Percentiles rank a stretch among this genome's conserved stretches.
Evolutionary conservation across 2,888 invertebrate genomes (phyloP).

Genomic region (Leucania comma): DNA sequence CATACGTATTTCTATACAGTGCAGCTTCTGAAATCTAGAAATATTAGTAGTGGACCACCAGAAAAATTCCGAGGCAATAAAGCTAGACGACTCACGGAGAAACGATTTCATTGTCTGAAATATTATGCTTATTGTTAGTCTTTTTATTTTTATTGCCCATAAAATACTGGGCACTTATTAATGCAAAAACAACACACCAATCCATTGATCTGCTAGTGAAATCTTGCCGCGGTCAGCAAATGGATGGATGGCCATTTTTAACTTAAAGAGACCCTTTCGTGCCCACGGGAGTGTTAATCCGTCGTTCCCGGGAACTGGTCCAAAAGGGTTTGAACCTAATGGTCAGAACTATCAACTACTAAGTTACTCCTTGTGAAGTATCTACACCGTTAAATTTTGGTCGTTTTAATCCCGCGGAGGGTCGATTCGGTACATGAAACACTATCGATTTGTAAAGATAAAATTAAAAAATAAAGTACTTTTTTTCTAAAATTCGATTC

Average conservation of each 20-base stretch:
- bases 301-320: background rate
- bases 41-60: too few species aligned
- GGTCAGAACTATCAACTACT: background rate
- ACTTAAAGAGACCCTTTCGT: conserved; percentile 29
- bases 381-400: too few species aligned
- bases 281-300: conserved; percentile 27
- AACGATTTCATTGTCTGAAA: too few species aligned
- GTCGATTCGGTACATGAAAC: too few species aligned
- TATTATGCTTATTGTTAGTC: background rate
- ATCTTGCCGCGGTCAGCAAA: conserved; percentile 19
- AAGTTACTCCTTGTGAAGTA: conserved; percentile 32
- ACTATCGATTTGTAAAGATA: too few species aligned
- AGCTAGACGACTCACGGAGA: too few species aligned
- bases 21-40: too few species aligned
- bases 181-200: conserved; percentile 4
- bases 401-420: too few species aligned
- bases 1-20: too few species aligned
- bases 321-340: conserved; percentile 25
- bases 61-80: too few species aligned
- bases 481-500: too few species aligned
- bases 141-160: background rate
- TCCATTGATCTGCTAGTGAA: conserved; percentile 17
- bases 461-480: too few species aligned
- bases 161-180: background rate
- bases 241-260: conserved; percentile 31